phyloP scores from a whole-genome alignment of 2,113 vertebrate species.

The Equus quagga region DNA sequence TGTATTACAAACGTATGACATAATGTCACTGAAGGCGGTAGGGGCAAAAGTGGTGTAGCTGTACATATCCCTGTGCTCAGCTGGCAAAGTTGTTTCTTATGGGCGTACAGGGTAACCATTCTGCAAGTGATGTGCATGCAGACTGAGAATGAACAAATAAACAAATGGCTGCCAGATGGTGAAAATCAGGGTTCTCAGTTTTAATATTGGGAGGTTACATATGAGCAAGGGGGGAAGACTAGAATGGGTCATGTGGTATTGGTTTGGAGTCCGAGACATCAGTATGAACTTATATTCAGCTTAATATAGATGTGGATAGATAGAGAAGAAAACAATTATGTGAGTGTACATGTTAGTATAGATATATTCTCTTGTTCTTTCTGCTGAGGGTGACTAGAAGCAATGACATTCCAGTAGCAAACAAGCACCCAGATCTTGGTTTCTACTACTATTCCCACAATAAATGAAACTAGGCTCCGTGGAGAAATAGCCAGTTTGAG shows the following conservation, averaged over 20 bases:
- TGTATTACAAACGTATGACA: neutral
- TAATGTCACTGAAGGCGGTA: neutral
- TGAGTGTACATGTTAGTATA: neutral
- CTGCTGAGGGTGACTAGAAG: neutral
- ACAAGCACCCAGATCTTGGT: neutral
- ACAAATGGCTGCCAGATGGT: neutral
- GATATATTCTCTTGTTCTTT: neutral
- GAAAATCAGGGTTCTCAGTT: neutral
- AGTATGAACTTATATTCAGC: neutral
- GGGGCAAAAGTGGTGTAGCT: neutral
- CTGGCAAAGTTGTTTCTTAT: neutral
- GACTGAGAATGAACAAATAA: neutral
- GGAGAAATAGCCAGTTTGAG: neutral
- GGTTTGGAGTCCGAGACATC: neutral
- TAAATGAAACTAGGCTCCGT: neutral
- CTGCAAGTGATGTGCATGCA: neutral
- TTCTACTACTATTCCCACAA: neutral
- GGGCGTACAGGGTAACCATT: neutral
- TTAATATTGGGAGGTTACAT: neutral
- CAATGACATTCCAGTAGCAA: neutral
- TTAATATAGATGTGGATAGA: neutral
- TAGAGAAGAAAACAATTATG: neutral
- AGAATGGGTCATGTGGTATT: neutral
- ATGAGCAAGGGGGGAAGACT: neutral
- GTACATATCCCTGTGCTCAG: neutral